A percentile compares a stretch with the other conserved stretches of the same genome.
These are phyloP conservation scores for Bungarus multicinctus DNA, from an alignment of 2,113 vertebrate genomes.

Conservation along the genomic window DNA sequence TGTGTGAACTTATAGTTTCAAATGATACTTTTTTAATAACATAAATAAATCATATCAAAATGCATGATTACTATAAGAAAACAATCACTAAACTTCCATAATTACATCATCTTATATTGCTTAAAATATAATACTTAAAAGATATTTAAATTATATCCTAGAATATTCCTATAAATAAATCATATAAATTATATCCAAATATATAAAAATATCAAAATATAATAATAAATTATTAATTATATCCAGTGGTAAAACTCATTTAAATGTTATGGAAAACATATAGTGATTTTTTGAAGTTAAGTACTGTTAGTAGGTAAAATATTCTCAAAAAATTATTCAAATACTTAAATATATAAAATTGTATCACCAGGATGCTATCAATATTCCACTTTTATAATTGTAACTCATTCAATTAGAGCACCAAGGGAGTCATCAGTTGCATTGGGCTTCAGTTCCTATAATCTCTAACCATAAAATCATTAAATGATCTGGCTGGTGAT, in stretches of 20 bases:
- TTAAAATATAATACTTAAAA: constrained; percentile 68
- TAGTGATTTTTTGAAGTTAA: constrained; percentile 6
- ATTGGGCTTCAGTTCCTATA: neutral
- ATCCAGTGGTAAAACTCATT: constrained; percentile 60
- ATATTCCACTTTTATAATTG: neutral
- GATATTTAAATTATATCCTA: neutral
- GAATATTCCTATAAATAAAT: constrained; percentile 29
- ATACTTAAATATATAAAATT: neutral
- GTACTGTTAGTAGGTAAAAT: constrained; percentile 28
- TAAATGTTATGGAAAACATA: constrained; percentile 29
- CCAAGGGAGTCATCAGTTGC: no score
- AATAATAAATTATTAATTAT: constrained; percentile 67
- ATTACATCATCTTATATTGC: constrained; percentile 35
- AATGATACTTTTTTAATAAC: constrained; percentile 62
- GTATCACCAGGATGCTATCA: neutral
- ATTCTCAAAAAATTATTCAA: constrained; percentile 9
- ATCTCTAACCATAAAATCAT: neutral
- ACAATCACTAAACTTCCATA: constrained; percentile 4
- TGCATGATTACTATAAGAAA: constrained; percentile 34
- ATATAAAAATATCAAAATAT: neutral
- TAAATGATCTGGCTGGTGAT: neutral
- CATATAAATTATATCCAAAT: neutral
- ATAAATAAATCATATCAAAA: constrained; percentile 41
- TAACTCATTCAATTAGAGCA: neutral
- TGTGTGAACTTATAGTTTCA: neutral